Conservation (phyloP, 2,113 vertebrate species). For the Oostethus manadensis region DNA sequence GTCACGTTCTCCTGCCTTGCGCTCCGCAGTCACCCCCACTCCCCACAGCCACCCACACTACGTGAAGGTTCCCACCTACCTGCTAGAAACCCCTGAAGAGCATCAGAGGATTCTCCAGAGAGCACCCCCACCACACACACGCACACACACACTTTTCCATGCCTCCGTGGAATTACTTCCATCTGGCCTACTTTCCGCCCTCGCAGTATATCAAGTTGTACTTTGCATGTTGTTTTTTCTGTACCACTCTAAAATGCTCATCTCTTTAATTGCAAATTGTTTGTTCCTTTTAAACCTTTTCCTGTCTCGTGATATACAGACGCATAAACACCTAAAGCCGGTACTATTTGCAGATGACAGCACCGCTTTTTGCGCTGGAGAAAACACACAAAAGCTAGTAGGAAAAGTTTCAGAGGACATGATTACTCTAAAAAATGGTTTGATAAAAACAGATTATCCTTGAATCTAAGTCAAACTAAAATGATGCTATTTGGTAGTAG, state of each 20-base stretch:
- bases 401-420: too few relatives aligned
- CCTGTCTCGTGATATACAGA: slow-evolving; percentile 15
- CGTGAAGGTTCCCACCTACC: slow-evolving; percentile 59
- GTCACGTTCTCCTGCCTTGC: slow-evolving; percentile 34
- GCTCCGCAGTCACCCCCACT: slow-evolving; percentile 2
- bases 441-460: too few relatives aligned
- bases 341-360: too few relatives aligned
- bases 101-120: slow-evolving; percentile 57
- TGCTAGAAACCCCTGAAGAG: slow-evolving; percentile 59
- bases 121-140: slow-evolving; percentile 15
- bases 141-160: slow-evolving; percentile 29
- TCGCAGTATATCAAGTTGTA: slow-evolving; percentile 53
- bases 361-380: too few relatives aligned
- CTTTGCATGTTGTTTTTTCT: slow-evolving; percentile 45
- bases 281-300: slow-evolving; percentile 26
- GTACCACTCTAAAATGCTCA: slow-evolving; percentile 41
- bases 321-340: too few relatives aligned
- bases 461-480: too few relatives aligned
- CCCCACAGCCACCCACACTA: slow-evolving; percentile 47
- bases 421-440: too few relatives aligned
- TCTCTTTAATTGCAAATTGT: slow-evolving; percentile 26
- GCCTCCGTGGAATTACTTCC: slow-evolving; percentile 68
- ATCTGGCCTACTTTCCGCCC: slow-evolving; percentile 71
- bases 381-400: too few relatives aligned
- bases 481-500: too few relatives aligned